Percentiles rank a stretch among this genome's conserved stretches.
phyloP scores from a whole-genome alignment of 2,113 vertebrate species.

The Vulpes ferrilata region DNA sequence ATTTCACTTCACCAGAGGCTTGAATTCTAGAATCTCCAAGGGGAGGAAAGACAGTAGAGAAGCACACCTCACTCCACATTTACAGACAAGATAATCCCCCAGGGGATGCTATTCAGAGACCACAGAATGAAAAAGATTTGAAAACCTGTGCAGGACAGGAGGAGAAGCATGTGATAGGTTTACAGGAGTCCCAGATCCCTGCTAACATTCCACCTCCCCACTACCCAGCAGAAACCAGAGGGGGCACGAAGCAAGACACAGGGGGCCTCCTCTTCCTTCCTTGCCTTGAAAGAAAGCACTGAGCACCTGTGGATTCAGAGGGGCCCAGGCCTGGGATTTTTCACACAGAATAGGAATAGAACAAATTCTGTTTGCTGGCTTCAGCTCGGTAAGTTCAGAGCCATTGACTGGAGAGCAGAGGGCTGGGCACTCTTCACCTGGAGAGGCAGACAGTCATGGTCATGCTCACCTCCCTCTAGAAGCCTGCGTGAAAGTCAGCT shows the following conservation, averaged over 20 bases:
- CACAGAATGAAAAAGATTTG: neutral
- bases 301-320: neutral
- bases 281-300: neutral
- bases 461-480: neutral
- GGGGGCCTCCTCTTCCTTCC: neutral
- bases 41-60: neutral
- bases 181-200: neutral
- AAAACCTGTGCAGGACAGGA: neutral
- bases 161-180: neutral
- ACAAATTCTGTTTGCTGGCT: neutral
- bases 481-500: neutral
- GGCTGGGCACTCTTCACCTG: neutral
- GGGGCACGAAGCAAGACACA: neutral
- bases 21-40: neutral
- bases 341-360: neutral
- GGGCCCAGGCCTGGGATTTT: neutral
- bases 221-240: neutral
- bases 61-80: neutral
- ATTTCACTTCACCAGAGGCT: neutral
- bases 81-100: neutral
- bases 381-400: neutral
- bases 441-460: neutral
- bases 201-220: neutral
- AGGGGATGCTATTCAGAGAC: neutral
- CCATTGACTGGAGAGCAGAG: neutral